These are phyloP conservation scores for Amblyteles armatorius DNA, from an alignment of 2,888 invertebrate species.

Conservation along the genomic window DNA sequence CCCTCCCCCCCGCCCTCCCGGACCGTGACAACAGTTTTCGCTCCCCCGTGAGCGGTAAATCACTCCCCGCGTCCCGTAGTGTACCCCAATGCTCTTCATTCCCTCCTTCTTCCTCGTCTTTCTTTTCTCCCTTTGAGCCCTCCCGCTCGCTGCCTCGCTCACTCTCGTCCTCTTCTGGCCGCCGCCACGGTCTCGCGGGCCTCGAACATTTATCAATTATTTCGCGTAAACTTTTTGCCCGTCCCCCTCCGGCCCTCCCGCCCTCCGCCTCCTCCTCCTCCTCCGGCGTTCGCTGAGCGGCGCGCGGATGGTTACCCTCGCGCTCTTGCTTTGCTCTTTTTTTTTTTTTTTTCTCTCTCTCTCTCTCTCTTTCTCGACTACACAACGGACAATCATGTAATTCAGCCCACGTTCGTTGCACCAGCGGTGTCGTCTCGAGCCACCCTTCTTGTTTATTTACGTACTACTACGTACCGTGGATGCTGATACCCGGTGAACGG, in stretches of 20 bases:
- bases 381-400: conserved; percentile 78
- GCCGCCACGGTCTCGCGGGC: conserved; percentile 69
- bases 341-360: no score
- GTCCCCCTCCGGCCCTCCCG: conserved; percentile 1
- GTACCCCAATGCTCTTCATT: conserved; percentile 35
- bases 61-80: conserved; percentile 69
- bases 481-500: neutral
- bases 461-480: conserved; percentile 14
- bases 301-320: conserved; percentile 10
- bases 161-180: conserved; percentile 9
- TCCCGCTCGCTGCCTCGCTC: neutral
- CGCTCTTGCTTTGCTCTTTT: conserved; percentile 8
- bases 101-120: conserved; percentile 39
- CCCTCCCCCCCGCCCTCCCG: conserved; percentile 60
- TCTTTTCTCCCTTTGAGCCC: conserved; percentile 16
- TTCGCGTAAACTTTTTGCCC: conserved; percentile 77
- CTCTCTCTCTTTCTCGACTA: conserved; percentile 54
- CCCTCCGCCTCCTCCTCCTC: conserved; percentile 14
- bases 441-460: conserved; percentile 45
- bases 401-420: conserved; percentile 73
- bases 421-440: conserved; percentile 52
- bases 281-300: neutral
- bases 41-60: conserved; percentile 78
- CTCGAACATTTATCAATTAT: conserved; percentile 80
- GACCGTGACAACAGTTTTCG: conserved; percentile 79